Evolutionary conservation across 2,888 invertebrate genomes (phyloP).

Genomic region (Spicauda simplicius): DNA sequence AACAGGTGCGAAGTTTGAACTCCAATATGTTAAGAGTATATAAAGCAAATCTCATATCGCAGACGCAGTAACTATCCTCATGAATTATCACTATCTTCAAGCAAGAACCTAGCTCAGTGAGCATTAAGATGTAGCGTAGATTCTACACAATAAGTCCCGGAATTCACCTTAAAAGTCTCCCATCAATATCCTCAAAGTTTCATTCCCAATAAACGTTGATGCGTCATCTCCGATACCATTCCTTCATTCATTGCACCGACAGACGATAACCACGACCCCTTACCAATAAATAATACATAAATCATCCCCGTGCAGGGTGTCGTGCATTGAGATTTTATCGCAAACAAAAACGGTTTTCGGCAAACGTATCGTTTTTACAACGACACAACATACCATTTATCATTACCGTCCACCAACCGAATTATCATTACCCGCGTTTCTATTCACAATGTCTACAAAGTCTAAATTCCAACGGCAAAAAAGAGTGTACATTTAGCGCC

Average conservation of each 20-base stretch:
- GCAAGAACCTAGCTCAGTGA: no score
- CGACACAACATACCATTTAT: slow-evolving; percentile 44
- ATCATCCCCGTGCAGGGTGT: slow-evolving; percentile 59
- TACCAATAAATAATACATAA: slow-evolving; percentile 62
- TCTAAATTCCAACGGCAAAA: slow-evolving; percentile 5
- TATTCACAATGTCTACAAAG: not conserved
- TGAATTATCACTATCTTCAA: no score
- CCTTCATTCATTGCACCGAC: slow-evolving; percentile 41
- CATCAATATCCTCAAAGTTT: slow-evolving; percentile 35
- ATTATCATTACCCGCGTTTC: not conserved
- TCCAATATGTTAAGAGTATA: no score
- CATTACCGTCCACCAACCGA: not conserved
- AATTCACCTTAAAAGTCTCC: slow-evolving; percentile 22
- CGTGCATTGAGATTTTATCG: slow-evolving; percentile 68
- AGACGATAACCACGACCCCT: slow-evolving; percentile 52
- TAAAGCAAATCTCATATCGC: no score
- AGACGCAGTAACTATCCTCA: no score
- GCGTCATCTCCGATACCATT: slow-evolving; percentile 21
- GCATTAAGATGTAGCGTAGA: not conserved
- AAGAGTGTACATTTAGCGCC: slow-evolving; percentile 2
- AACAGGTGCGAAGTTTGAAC: no score
- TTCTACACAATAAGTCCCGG: not conserved
- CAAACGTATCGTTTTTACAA: slow-evolving; percentile 65
- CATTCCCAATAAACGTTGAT: slow-evolving; percentile 24
- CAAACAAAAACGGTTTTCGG: slow-evolving; percentile 58